Evolutionary conservation across 2,888 invertebrate genomes (phyloP).

Genomic region (Microctonus brassicae): DNA sequence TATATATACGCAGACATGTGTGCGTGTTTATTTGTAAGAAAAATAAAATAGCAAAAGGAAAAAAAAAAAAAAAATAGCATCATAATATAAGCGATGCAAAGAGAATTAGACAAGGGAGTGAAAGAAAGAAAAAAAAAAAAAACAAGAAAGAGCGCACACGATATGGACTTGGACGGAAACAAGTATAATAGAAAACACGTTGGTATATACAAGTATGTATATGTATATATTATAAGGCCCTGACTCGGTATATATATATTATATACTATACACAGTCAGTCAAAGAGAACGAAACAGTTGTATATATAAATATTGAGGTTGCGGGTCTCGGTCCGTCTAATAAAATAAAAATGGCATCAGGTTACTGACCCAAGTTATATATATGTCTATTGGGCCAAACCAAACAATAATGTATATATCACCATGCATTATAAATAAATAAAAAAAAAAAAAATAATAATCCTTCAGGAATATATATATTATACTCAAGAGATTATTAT

Average conservation of each 20-base stretch:
- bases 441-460: no score
- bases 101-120: not conserved
- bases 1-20: not conserved
- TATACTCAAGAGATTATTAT: not conserved
- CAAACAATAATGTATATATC: constrained; percentile 27
- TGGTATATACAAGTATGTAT: no score
- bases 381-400: not conserved
- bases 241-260: no score
- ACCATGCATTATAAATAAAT: not conserved
- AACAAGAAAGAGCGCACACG: constrained; percentile 2
- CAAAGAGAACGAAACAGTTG: constrained; percentile 11
- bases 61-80: no score
- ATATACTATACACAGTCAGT: no score
- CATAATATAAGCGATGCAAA: no score
- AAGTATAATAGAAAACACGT: not conserved
- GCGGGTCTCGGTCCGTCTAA: not conserved
- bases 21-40: not conserved
- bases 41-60: constrained; percentile 9
- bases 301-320: constrained; percentile 2
- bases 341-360: constrained; percentile 7
- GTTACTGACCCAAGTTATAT: not conserved
- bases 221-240: not conserved
- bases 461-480: not conserved
- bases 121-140: not conserved
- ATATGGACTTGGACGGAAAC: constrained; percentile 24